A percentile compares a stretch with the other conserved stretches of the same genome.
phyloP scores from a whole-genome alignment of 2,888 invertebrate genomes.

The Stegana nigrithorax region DNA sequence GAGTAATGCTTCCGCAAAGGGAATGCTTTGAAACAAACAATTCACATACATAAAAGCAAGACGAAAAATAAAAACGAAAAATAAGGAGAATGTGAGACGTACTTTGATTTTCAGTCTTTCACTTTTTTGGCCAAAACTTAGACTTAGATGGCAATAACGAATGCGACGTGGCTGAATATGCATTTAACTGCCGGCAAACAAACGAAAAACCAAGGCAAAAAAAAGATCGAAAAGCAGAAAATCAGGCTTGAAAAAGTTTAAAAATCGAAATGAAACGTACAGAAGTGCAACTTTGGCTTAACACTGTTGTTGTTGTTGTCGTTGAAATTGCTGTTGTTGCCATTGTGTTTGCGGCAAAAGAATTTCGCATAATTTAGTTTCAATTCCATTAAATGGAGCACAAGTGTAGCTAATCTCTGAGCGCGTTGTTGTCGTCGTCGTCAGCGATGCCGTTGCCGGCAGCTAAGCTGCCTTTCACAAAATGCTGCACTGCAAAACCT shows the following conservation, averaged over 20 bases:
- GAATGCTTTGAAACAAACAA: background rate
- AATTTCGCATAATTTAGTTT: conserved; percentile 62
- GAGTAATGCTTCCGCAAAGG: background rate
- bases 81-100: background rate
- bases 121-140: background rate
- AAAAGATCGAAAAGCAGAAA: background rate
- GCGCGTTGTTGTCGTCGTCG: conserved; percentile 14
- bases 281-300: background rate
- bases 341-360: conserved; percentile 23
- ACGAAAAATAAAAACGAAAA: background rate
- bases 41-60: background rate
- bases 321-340: background rate
- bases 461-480: conserved; percentile 10
- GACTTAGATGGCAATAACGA: background rate
- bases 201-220: background rate
- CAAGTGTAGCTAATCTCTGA: conserved; percentile 60
- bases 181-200: background rate
- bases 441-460: background rate
- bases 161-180: background rate
- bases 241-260: background rate
- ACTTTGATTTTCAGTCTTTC: background rate
- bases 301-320: no score
- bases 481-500: background rate
- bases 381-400: conserved; percentile 58
- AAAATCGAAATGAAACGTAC: background rate